Evolutionary conservation across 2,113 vertebrate genomes (phyloP), one percentile per base, ranked within the genome.

Genomic region (Echinops telfairi): DNA sequence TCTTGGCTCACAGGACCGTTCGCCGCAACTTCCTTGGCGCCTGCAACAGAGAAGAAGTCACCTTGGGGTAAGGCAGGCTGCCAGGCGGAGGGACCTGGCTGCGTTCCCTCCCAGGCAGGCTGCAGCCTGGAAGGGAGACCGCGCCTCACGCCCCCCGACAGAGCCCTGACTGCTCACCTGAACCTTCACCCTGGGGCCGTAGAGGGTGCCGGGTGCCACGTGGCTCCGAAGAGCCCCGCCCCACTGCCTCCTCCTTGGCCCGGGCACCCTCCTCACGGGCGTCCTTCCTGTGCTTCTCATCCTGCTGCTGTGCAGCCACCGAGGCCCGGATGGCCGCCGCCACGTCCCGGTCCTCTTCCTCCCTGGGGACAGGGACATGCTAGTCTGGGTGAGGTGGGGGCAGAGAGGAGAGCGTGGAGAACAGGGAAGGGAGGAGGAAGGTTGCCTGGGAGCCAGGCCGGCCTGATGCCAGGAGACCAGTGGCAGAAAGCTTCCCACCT

Each of bases 291-390:
- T 96, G 98, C 14, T 98, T 98, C 94, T 99, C 99, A 3, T 98
- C 98, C 93, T 98, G 99, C 60, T 98, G 94, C 60, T 97, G 98
- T 4, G 97, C 97, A 0, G 98, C 98, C 89, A 99, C 96, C 0
- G 99, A 99, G 0, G 99, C 99, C 93, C 98, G 97, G 93, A 99
- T 98, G 0, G 99, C 99, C 5, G 99, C 99, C 5, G 99, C 99
- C 78, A 99, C 70, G 1, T 99, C 99, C 83, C 99, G 96, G 96
- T 99, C 99, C 79, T 99, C 99, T 82, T 99, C 99, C 80, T 99
- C 99, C 95, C 99, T 99, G 93, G 1, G 91, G 85, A 94, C 83
- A 47, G 95, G 77, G 76, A 76, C 27, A 77, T 4, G 22, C 81
- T 40, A 96, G 93, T 53, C 40, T 79, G n/a, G 73, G 66, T 53